Base-by-base conservation (phyloP, 2,888 invertebrate species). In the Eupithecia insigniata region DNA sequence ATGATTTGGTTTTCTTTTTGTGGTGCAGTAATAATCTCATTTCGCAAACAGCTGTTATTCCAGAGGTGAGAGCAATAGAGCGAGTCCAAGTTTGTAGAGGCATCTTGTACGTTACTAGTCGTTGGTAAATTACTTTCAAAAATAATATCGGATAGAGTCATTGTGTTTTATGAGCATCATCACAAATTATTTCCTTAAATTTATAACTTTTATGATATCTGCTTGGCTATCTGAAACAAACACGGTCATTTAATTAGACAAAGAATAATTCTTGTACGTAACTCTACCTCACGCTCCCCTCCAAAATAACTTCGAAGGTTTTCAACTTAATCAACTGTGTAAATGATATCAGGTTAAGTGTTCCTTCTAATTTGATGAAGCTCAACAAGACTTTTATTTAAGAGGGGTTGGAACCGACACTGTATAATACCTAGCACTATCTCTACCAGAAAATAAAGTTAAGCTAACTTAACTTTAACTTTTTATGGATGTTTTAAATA, bases 21-120 rank as follows among this genome's bases (percentile, higher is more conserved):
- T 61, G 88, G 85, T 72, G 85, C 83, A 79, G 87, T 86, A 78
- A 92, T 81, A 69, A 91, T 85, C 66, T 87, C 86, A 79, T 85
- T 89, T 80, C 91, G 86, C 76, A 91, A 83, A 76, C 87, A 79
- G 78, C 89, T 92, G 76, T 92, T 89, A 69, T 86, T 84, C 93
- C 93, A 93, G 75, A 93, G 85, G 80, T 92, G 91, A 62, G 93
- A 89, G 79, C 91, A 91, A 77, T 93, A 93, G 55, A 93, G 83
- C 14, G 87, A 86, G 77, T 92, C 87, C 87, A 92, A 90, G 79
- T 89, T 89, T 60, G 86, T 83, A 69, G 92, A 87, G 67, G 80
- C 85, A 79, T 90, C 85, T 72, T 83, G 77, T 69, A 80, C 78
- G 60, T 83, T 82, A 76, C 85, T 83, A 58, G 84, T 82, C 62